These are phyloP conservation scores for Drosophila peninsularis DNA, from an alignment of 2,888 invertebrate species.

Conservation along the genomic window DNA sequence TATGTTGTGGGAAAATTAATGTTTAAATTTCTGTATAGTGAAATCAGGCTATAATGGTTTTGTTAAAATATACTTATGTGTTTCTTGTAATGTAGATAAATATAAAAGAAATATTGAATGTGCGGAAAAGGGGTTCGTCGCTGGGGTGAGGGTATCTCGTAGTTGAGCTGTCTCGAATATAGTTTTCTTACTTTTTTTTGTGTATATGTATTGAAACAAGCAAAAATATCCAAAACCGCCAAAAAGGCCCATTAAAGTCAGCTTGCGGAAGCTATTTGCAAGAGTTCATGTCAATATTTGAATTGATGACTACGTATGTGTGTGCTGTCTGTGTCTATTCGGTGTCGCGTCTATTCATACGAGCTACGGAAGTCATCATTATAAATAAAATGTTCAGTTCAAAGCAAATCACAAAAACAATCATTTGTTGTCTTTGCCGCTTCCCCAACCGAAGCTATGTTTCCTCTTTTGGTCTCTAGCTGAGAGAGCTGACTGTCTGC, in stretches of 20 bases:
- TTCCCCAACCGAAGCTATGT: not conserved
- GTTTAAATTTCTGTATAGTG: too few species aligned
- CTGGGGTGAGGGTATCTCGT: too few species aligned
- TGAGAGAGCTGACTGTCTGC: not conserved
- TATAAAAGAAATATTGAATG: too few species aligned
- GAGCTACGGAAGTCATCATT: conserved; percentile 73
- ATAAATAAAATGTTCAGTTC: conserved; percentile 72
- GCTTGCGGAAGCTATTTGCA: conserved; percentile 69
- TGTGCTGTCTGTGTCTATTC: conserved; percentile 1
- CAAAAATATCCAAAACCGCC: conserved; percentile 25
- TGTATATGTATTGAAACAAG: conserved; percentile 18
- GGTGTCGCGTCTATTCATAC: conserved; percentile 25
- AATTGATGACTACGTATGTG: conserved; percentile 36
- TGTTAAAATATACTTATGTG: too few species aligned
- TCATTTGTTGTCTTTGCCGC: conserved; percentile 47
- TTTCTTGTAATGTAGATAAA: too few species aligned
- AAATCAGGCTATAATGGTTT: too few species aligned
- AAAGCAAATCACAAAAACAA: conserved; percentile 64
- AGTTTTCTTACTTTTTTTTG: too few species aligned
- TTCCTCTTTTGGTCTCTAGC: not conserved
- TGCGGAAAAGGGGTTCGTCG: too few species aligned
- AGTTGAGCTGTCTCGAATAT: too few species aligned
- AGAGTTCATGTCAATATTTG: conserved; percentile 63
- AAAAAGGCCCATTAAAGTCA: conserved; percentile 48
- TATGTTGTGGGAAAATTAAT: too few species aligned